A percentile compares a stretch with the other conserved stretches of the same genome.
Conservation (phyloP, 1,140 invertebrate genomes). For the Zophobas atratus region DNA sequence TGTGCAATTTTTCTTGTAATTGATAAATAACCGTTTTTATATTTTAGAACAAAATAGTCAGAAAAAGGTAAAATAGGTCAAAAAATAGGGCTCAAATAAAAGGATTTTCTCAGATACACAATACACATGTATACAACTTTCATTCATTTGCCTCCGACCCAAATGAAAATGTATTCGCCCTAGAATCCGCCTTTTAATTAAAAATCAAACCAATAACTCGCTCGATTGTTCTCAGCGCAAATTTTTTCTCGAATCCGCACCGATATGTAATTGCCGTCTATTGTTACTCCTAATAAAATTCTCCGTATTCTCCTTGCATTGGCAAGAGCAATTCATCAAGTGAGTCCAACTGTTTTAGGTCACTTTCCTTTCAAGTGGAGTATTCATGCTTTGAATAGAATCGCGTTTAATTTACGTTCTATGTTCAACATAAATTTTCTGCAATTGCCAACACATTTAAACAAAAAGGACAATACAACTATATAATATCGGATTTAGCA, state of each 20-base stretch:
- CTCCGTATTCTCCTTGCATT: constrained; percentile 46
- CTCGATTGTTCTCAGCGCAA: neutral
- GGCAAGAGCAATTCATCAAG: constrained; percentile 49
- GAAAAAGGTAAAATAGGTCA: too few relatives aligned
- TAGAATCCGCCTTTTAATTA: neutral
- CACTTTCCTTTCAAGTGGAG: constrained; percentile 52
- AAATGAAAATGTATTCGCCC: too few relatives aligned
- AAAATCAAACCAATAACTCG: constrained; percentile 21
- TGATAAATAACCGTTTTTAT: too few relatives aligned
- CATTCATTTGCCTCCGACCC: neutral
- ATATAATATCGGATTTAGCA: constrained; percentile 41
- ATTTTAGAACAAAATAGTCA: too few relatives aligned
- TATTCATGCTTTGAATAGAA: constrained; percentile 52
- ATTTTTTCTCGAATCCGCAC: constrained; percentile 28
- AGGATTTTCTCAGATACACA: too few relatives aligned
- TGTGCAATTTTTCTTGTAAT: too few relatives aligned
- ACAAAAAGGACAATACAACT: constrained; percentile 41
- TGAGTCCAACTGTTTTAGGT: constrained; percentile 49
- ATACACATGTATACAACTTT: neutral
- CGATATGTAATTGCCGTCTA: constrained; percentile 35
- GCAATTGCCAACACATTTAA: constrained; percentile 44
- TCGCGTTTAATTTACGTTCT: constrained; percentile 46
- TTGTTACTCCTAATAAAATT: constrained; percentile 48
- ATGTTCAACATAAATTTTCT: constrained; percentile 44
- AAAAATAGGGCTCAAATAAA: too few relatives aligned